Conservation (phyloP, 1,140 invertebrate genomes). For the Steinernema khuongi region DNA sequence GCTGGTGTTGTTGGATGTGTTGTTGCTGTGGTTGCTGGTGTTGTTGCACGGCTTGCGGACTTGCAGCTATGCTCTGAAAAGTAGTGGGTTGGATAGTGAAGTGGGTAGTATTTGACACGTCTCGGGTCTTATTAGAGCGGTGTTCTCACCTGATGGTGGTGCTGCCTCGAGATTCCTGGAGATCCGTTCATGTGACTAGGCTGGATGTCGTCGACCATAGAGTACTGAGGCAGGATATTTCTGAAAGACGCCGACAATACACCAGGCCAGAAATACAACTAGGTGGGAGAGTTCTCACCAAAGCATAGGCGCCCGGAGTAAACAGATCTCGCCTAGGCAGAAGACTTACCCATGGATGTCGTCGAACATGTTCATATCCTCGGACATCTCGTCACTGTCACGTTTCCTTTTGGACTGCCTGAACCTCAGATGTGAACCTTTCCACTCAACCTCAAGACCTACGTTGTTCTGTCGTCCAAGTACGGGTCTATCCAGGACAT, state of each 20-base stretch:
- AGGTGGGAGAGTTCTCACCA: too few relatives aligned
- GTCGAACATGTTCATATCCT: background rate
- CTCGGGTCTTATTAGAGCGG: background rate
- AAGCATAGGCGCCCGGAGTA: too few relatives aligned
- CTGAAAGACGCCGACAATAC: background rate
- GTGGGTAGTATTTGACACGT: slow-evolving; percentile 7
- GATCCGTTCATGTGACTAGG: background rate
- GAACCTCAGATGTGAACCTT: background rate
- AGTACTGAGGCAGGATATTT: background rate
- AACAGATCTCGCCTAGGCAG: background rate
- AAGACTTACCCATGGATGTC: slow-evolving; percentile 9
- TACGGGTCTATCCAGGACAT: slow-evolving; percentile 38
- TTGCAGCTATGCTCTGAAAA: background rate
- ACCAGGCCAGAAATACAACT: background rate
- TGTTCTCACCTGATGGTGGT: background rate
- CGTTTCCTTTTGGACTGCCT: background rate
- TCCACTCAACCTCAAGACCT: background rate
- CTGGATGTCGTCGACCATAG: slow-evolving; percentile 2
- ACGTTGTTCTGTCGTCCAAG: slow-evolving; percentile 30
- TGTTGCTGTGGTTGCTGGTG: slow-evolving; percentile 13
- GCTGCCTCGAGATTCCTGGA: background rate
- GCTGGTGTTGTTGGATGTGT: background rate
- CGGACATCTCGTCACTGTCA: background rate
- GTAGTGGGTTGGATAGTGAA: too few relatives aligned
- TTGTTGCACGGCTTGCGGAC: slow-evolving; percentile 3